Evolutionary conservation across 2,888 invertebrate genomes (phyloP), one percentile per base, ranked within the genome.

Genomic region (Fissipunctia ypsillon): DNA sequence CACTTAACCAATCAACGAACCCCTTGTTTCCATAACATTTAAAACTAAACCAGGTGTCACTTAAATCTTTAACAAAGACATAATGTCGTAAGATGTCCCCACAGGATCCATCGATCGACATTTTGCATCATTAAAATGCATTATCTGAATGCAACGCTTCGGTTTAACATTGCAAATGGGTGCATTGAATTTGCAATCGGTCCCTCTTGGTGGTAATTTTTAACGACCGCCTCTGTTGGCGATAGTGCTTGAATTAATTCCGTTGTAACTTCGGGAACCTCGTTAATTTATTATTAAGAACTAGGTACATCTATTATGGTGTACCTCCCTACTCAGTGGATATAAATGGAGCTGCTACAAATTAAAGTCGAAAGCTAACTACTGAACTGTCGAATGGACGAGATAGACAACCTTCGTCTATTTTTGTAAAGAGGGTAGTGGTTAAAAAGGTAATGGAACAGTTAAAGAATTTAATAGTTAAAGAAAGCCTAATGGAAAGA

Each of bases 51-150:
- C 92, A 91, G 92, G 90, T 93, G 93, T 90, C 89, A 89, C 88
- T 93, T 92, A 93, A 93, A 88, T 93, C 92, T 88, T 85, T 84
- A 88, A 88, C 89, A 83, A 84, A 74, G 81, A 87, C 85, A 83
- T 92, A 93, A 94, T 92, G 90, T 88, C 86, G 89, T 87, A 91
- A 92, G 90, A 83, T 79, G 88, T 85, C 84, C 86, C 82, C 78
- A 84, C 83, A 85, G 88, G 88, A 90, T 90, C 90, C 90, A 93
- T 95, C 91, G 95, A 94, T 92, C 92, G 88, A 91, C 93, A 94
- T 93, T 95, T 94, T 86, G 88, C 95, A 94, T 92, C 97, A 97
- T 96, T 97, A 97, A 97, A 97, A 97, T 95, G 93, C 95, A 95
- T 95, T 95, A 96, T 95, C 94, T 91, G 92, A 89, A 91, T 93